These are phyloP conservation scores for Himalopsyche kuldschensis DNA, from an alignment of 2,888 invertebrate species.

Conservation along the genomic window DNA sequence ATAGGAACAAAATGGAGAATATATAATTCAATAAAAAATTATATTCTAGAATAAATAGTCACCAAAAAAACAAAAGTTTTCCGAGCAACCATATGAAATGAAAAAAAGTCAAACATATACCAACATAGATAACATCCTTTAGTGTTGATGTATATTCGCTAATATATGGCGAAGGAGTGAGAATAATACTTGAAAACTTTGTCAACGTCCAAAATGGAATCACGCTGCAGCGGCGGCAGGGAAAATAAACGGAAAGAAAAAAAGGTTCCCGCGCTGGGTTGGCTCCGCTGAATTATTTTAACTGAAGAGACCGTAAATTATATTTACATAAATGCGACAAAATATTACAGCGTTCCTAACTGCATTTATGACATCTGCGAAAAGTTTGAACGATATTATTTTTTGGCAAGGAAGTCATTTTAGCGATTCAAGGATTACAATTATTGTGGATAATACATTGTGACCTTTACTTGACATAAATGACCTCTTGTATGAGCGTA, in stretches of 20 bases:
- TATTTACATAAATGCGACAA: not conserved
- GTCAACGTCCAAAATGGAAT: not conserved
- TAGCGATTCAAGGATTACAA: too few species aligned
- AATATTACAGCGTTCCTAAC: not conserved
- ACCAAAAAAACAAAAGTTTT: too few species aligned
- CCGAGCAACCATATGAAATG: too few species aligned
- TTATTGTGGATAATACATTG: too few species aligned
- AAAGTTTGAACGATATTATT: not conserved
- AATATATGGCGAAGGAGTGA: not conserved
- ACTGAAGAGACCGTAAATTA: not conserved
- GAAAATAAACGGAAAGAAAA: not conserved
- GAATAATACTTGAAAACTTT: not conserved
- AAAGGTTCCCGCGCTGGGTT: not conserved
- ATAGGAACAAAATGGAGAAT: too few species aligned
- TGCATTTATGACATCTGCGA: not conserved
- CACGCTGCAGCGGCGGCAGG: not conserved
- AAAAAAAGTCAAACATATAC: too few species aligned
- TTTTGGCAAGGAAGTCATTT: too few species aligned
- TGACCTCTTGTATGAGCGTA: too few species aligned
- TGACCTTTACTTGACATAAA: too few species aligned
- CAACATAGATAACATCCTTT: too few species aligned
- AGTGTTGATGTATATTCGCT: not conserved
- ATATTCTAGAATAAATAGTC: too few species aligned
- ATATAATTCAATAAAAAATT: too few species aligned
- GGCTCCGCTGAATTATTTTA: not conserved